These are phyloP conservation scores for Blastobasis lacticolella DNA, from an alignment of 2,888 invertebrate species.

Conservation along the genomic window DNA sequence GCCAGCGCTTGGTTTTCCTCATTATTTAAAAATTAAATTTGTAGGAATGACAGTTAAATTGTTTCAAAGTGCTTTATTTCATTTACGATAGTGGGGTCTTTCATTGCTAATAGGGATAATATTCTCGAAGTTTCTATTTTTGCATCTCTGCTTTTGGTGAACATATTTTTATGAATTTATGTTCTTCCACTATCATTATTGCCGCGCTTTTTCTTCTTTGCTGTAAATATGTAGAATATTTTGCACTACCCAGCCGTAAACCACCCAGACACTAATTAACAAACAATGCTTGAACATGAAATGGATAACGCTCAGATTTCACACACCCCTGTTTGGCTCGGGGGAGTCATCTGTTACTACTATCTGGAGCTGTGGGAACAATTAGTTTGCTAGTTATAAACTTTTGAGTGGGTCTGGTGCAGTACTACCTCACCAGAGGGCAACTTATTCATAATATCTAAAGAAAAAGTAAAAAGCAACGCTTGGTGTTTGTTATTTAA, in stretches of 20 bases:
- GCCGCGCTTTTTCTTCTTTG: no score
- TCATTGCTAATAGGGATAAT: not conserved
- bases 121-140: no score
- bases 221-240: no score
- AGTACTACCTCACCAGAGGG: conserved; percentile 2
- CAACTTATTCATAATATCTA: no score
- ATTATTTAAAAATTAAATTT: conserved; percentile 36
- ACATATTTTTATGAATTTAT: no score
- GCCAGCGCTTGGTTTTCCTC: conserved; percentile 29
- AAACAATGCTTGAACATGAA: not conserved
- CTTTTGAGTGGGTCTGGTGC: conserved; percentile 44
- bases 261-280: not conserved
- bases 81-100: not conserved
- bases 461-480: no score
- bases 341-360: conserved; percentile 40
- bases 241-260: not conserved
- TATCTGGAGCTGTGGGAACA: conserved; percentile 44
- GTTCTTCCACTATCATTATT: no score
- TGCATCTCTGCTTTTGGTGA: no score
- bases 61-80: conserved; percentile 3
- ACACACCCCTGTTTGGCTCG: conserved; percentile 16
- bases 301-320: conserved; percentile 1
- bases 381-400: conserved; percentile 58
- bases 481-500: no score
- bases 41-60: conserved; percentile 21